Conservation (phyloP, 2,888 invertebrate genomes). For the Pyrochroa serraticornis region DNA sequence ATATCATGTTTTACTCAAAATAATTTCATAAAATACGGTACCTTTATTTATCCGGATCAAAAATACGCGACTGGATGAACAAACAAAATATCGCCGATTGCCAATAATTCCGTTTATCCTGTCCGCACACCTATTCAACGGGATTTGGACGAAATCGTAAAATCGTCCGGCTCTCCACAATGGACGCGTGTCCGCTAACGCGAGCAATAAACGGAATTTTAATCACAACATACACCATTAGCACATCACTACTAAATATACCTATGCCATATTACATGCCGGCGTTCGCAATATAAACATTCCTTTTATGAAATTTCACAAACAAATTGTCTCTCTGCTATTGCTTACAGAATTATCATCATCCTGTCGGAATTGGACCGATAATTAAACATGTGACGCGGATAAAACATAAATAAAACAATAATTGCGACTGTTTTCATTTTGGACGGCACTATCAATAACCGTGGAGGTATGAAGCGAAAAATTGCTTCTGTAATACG, state of each 20-base stretch:
- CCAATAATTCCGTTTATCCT: constrained; percentile 57
- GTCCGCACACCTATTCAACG: constrained; percentile 48
- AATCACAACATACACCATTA: constrained; percentile 59
- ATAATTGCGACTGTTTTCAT: constrained; percentile 21
- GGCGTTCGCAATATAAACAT: constrained; percentile 54
- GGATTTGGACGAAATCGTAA: constrained; percentile 45
- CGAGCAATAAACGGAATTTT: constrained; percentile 59
- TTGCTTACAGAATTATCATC: constrained; percentile 39
- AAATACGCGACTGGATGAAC: constrained; percentile 55
- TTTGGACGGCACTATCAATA: background rate
- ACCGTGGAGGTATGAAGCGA: too few species aligned
- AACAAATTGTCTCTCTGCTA: constrained; percentile 52
- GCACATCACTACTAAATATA: constrained; percentile 57
- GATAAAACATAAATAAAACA: constrained; percentile 43
- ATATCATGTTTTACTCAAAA: constrained; percentile 30
- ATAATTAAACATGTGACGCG: constrained; percentile 45
- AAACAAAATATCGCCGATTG: constrained; percentile 58
- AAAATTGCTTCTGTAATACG: too few species aligned
- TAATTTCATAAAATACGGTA: constrained; percentile 47
- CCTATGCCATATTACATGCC: constrained; percentile 54
- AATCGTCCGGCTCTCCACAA: constrained; percentile 52
- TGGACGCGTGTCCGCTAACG: constrained; percentile 45
- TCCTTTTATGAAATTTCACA: constrained; percentile 54
- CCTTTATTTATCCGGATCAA: constrained; percentile 53
- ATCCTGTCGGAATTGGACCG: constrained; percentile 46